A percentile compares a stretch with the other conserved stretches of the same genome.
phyloP scores from a whole-genome alignment of 2,113 vertebrate species.

The Casuarius casuarius region DNA sequence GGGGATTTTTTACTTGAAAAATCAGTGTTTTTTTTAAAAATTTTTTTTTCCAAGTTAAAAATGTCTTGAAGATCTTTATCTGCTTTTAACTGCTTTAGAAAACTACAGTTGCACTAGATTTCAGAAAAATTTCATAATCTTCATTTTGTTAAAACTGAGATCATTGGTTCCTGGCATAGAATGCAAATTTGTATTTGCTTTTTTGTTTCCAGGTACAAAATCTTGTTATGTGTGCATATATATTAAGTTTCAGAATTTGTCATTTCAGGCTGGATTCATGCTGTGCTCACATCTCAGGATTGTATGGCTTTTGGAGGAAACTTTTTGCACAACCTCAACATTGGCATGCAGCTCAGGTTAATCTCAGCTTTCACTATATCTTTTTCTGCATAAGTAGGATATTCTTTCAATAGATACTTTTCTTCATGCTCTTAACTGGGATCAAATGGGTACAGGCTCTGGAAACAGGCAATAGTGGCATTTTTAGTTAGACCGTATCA shows the following conservation, averaged over 20 bases:
- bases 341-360: constrained; percentile 99
- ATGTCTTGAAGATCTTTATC: background rate
- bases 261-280: constrained; percentile 96
- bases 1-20: background rate
- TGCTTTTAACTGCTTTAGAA: background rate
- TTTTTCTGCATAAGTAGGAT: constrained; percentile 3
- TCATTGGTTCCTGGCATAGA: background rate
- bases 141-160: background rate
- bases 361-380: background rate
- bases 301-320: constrained; percentile 99
- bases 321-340: constrained; percentile 99
- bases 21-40: background rate
- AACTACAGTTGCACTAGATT: background rate
- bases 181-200: background rate
- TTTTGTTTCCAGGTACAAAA: background rate
- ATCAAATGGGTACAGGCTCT: constrained; percentile 12
- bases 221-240: background rate
- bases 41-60: background rate
- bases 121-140: background rate
- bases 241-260: constrained; percentile 9
- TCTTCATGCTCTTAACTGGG: constrained; percentile 6
- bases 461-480: background rate
- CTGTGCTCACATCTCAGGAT: constrained; percentile 98
- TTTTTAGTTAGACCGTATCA: constrained; percentile 45
- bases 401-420: constrained; percentile 2